Conservation (phyloP, 2,797 vertebrate species). For the Sebastes minor region DNA sequence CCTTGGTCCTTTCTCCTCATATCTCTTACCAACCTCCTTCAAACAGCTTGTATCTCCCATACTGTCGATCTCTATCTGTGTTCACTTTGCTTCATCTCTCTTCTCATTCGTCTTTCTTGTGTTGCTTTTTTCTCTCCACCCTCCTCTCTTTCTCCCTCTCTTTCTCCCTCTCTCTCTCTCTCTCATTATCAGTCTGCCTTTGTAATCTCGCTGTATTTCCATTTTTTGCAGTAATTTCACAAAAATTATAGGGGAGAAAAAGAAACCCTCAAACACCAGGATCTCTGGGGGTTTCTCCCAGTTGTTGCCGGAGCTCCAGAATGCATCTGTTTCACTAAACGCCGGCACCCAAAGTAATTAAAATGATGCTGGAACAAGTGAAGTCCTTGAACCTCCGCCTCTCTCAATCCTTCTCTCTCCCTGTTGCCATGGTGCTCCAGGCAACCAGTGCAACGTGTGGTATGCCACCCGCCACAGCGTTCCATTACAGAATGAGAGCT, state of each 20-base stretch:
- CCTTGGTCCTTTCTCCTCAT: conserved; percentile 47
- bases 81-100: conserved; percentile 54
- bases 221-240: conserved; percentile 45
- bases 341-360: conserved; percentile 70
- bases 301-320: conserved; percentile 39
- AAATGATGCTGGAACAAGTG: conserved; percentile 78
- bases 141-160: neutral
- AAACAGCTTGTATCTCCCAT: conserved; percentile 56
- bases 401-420: conserved; percentile 56
- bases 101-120: conserved; percentile 38
- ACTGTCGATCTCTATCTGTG: conserved; percentile 60
- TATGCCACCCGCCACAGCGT: conserved; percentile 54
- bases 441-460: conserved; percentile 59
- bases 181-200: conserved; percentile 44
- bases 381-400: conserved; percentile 79
- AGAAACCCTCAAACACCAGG: neutral
- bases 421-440: conserved; percentile 82
- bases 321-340: conserved; percentile 70
- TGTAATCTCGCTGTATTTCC: conserved; percentile 35
- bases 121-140: conserved; percentile 16
- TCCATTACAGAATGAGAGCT: conserved; percentile 63
- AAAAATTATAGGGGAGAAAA: conserved; percentile 11
- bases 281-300: conserved; percentile 32
- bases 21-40: conserved; percentile 57
- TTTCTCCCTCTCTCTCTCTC: neutral